Evolutionary conservation across 2,797 vertebrate genomes (phyloP).

Genomic region (Morelia viridis): DNA sequence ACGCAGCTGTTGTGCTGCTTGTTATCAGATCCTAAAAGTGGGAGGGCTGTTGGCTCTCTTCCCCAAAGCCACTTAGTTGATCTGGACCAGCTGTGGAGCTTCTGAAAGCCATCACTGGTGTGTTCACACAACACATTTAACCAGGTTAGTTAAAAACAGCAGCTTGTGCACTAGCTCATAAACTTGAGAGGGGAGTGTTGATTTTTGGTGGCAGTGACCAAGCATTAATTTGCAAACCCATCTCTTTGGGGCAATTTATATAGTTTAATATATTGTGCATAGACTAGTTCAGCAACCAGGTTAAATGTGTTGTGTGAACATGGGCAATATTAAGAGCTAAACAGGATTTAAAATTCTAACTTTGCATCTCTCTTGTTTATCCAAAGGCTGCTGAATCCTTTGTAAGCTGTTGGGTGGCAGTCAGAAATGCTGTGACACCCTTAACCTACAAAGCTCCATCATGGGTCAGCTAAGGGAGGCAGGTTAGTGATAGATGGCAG

Average conservation of each 20-base stretch:
- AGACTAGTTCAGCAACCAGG: neutral
- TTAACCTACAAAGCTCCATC: neutral
- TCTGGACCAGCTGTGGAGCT: neutral
- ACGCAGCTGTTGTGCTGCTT: neutral
- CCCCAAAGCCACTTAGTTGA: neutral
- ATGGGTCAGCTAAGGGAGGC: neutral
- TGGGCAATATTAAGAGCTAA: neutral
- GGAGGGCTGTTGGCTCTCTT: neutral
- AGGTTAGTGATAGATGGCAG: neutral
- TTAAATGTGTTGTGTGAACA: neutral
- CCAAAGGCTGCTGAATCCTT: neutral
- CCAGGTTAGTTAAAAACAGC: neutral
- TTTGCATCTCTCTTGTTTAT: neutral
- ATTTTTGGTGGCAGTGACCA: neutral
- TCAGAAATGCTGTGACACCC: neutral
- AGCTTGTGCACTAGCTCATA: neutral
- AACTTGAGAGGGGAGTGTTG: neutral
- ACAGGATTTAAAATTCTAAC: neutral
- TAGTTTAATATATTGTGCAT: neutral
- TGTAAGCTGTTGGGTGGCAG: neutral
- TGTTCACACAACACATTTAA: neutral
- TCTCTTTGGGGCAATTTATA: neutral
- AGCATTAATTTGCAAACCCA: neutral
- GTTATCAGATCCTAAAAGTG: neutral
- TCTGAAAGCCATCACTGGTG: neutral